phyloP scores from a whole-genome alignment of 1,140 invertebrate genomes.

The Drosophila dunni region DNA sequence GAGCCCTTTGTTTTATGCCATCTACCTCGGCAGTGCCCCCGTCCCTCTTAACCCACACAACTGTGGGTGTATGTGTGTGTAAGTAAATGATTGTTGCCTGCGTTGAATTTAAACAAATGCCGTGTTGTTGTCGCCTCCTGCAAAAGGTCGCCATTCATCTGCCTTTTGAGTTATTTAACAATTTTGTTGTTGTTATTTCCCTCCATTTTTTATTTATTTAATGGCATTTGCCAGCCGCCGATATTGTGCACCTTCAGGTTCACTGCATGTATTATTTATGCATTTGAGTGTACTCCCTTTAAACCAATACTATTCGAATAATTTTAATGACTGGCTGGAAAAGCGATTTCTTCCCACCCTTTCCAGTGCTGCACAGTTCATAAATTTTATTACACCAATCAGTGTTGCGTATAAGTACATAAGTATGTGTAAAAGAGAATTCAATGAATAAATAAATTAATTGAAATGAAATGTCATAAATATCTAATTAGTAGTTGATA shows the following conservation, averaged over 20 bases:
- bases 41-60: neutral
- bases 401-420: slow-evolving; percentile 33
- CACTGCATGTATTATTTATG: slow-evolving; percentile 63
- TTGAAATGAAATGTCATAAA: slow-evolving; percentile 40
- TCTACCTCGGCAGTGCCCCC: neutral
- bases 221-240: slow-evolving; percentile 45
- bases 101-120: slow-evolving; percentile 79
- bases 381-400: slow-evolving; percentile 60
- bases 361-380: slow-evolving; percentile 37
- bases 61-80: slow-evolving; percentile 25
- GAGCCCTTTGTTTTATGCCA: slow-evolving; percentile 29
- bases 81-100: slow-evolving; percentile 73
- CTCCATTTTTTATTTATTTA: slow-evolving; percentile 19
- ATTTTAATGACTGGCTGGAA: slow-evolving; percentile 59
- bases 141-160: slow-evolving; percentile 55
- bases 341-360: neutral
- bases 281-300: slow-evolving; percentile 43
- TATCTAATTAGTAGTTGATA: slow-evolving; percentile 37
- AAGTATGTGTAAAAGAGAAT: slow-evolving; percentile 12
- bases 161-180: slow-evolving; percentile 62
- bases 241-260: slow-evolving; percentile 44
- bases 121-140: slow-evolving; percentile 53
- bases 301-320: slow-evolving; percentile 39
- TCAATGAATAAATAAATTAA: slow-evolving; percentile 60
- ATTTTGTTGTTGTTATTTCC: slow-evolving; percentile 31